Evolutionary conservation across 2,888 invertebrate genomes (phyloP).

Genomic region (Stratiomys singularior): DNA sequence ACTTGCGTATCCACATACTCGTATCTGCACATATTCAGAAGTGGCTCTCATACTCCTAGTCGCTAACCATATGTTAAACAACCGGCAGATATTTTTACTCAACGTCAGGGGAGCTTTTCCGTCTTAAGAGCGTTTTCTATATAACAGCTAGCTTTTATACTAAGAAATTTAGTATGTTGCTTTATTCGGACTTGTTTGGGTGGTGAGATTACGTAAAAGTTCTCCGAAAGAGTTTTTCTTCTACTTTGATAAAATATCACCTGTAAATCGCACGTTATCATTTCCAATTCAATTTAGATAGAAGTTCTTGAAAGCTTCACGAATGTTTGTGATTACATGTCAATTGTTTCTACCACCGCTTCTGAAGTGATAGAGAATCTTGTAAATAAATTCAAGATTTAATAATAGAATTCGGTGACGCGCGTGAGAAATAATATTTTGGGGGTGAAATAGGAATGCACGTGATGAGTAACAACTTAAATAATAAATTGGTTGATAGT

Average conservation of each 20-base stretch:
- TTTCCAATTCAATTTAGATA: background rate
- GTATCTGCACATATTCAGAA: no score
- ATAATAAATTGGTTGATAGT: slow-evolving; percentile 16
- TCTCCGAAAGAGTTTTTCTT: background rate
- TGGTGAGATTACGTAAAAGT: background rate
- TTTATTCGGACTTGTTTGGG: slow-evolving; percentile 15
- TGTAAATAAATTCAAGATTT: no score
- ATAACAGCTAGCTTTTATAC: background rate
- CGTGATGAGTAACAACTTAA: slow-evolving; percentile 41
- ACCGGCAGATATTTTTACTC: background rate
- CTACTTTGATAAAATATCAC: background rate
- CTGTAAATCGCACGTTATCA: background rate
- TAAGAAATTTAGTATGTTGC: slow-evolving; percentile 18
- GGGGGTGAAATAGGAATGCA: background rate
- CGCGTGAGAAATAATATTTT: background rate
- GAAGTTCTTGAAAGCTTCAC: background rate
- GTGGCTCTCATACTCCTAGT: no score
- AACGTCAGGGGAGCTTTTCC: slow-evolving; percentile 20
- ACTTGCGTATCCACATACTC: no score
- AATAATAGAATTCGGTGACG: no score
- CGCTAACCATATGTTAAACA: no score
- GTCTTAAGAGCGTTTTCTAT: slow-evolving; percentile 14
- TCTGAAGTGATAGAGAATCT: background rate
- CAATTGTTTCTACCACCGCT: background rate
- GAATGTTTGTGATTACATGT: slow-evolving; percentile 3